phyloP scores from a whole-genome alignment of 2,797 vertebrate genomes.

The Psittacula echo region DNA sequence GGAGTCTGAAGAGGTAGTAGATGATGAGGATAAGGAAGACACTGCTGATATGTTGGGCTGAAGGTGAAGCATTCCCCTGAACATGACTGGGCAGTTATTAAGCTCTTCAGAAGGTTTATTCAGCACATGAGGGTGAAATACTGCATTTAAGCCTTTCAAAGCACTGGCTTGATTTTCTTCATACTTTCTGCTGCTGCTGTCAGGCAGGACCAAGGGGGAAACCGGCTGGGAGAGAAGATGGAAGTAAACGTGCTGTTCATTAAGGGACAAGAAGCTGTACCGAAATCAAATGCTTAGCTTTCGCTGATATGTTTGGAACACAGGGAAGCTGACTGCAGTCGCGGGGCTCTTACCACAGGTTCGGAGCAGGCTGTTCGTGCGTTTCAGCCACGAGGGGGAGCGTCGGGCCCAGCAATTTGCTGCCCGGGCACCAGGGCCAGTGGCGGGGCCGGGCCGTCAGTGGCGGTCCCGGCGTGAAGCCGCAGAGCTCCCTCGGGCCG shows the following conservation, averaged over 20 bases:
- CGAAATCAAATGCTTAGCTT: neutral
- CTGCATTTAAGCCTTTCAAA: neutral
- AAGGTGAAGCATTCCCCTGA: neutral
- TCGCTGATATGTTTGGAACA: fast-evolving
- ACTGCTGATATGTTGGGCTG: neutral
- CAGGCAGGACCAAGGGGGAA: neutral
- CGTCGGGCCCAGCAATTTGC: neutral
- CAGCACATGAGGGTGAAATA: neutral
- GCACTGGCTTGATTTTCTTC: neutral
- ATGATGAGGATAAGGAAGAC: neutral
- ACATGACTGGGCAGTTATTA: neutral
- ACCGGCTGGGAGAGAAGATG: neutral
- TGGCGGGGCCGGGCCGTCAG: neutral
- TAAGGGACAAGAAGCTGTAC: neutral
- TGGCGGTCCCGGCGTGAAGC: neutral
- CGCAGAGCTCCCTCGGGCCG: neutral
- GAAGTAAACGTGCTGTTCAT: fast-evolving
- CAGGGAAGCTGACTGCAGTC: fast-evolving
- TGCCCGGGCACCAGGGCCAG: too few species aligned
- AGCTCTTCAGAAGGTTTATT: neutral
- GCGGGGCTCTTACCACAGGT: fast-evolving
- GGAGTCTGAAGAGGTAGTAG: neutral
- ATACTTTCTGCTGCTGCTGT: neutral
- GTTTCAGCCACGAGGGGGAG: neutral
- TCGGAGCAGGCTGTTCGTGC: fast-evolving